Evolutionary conservation across 2,797 vertebrate genomes (phyloP).

Genomic region (Parotocinclus haroldoi): DNA sequence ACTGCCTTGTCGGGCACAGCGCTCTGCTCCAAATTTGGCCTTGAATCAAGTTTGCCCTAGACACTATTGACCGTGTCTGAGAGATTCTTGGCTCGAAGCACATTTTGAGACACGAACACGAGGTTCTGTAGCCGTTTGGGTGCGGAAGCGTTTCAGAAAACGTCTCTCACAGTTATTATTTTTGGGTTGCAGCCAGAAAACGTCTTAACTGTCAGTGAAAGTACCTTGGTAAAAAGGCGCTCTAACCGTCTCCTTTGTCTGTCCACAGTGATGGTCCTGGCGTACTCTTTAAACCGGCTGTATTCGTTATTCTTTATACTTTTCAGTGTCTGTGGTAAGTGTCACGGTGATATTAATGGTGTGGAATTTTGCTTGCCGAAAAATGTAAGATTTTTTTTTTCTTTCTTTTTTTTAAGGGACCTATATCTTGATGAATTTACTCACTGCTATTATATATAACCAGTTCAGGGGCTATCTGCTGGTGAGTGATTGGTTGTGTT

Average conservation of each 20-base stretch:
- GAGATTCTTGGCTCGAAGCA: too few relatives aligned
- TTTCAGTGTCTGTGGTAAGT: conserved; percentile 90
- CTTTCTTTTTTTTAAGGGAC: conserved; percentile 73
- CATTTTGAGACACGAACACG: too few relatives aligned
- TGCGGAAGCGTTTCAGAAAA: too few relatives aligned
- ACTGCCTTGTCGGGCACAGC: too few relatives aligned
- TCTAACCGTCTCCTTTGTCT: conserved; percentile 6
- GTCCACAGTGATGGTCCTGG: conserved; percentile 87
- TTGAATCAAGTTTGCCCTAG: too few relatives aligned
- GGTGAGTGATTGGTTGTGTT: conserved; percentile 66
- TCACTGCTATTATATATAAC: conserved; percentile 96
- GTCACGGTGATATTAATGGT: not conserved
- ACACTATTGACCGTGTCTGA: too few relatives aligned
- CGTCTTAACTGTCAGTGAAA: not conserved
- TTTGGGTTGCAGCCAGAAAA: too few relatives aligned
- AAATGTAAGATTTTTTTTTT: not conserved
- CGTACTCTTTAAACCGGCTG: conserved; percentile 82
- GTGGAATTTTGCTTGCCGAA: not conserved
- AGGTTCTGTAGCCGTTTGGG: too few relatives aligned
- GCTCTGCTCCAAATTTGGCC: too few relatives aligned
- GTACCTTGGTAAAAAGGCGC: not conserved
- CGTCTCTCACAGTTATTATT: too few relatives aligned
- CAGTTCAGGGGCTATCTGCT: conserved; percentile 95
- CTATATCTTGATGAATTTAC: conserved; percentile 91
- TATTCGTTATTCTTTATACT: conserved; percentile 88